Base-by-base conservation (phyloP, 2,888 invertebrate species). In the Caenorhabditis sp. region DNA sequence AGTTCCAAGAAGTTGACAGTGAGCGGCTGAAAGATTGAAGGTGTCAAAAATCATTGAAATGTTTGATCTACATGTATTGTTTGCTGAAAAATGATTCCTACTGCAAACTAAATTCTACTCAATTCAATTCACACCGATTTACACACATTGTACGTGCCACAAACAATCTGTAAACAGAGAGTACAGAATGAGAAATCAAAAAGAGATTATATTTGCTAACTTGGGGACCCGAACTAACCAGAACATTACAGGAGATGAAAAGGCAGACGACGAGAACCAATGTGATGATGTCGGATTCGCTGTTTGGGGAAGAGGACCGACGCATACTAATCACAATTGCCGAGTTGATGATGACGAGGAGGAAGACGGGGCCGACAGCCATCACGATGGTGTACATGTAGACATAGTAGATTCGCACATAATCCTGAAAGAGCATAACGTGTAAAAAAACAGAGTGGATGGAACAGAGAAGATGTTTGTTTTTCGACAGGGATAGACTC, bases 201-300 rank as follows among this genome's bases (percentile, higher is more conserved):
- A 6, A 31, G 19, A 72, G 72, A 31, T 54, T 31, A 58, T 70
- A n/a, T 56, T 38, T 56, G 31, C 44, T 12, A 35, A 58, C 14
- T 58, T 70, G 41, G 38, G 24, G 10, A n/a, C 1, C 6, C 7
- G 19, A 63, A 56, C 64, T 64, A 4, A 90, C 91, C 86, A 90
- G 75, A 70, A 89, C 84, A 69, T 91, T 91, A 82, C 91, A 91
- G 16, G 88, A 81, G 66, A 91, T 89, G 79, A 91, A 91, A 14
- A 91, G 82, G 66, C 87, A 90, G 22, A 91, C 90, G 47, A 91
- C 90, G 16, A 91, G 82, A n/a, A 91, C 90, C n/a, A 91, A 77
- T 5, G 91, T 91, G 22, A 89, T 85, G 31, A 89, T 88, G 83
- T 91, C 90, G 2, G 90, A 89, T 41, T 85, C 87, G 22, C 72